Evolutionary conservation across 2,113 vertebrate genomes (phyloP), one percentile per base, ranked within the genome.

Genomic region (Myanophis thanlyinensis): DNA sequence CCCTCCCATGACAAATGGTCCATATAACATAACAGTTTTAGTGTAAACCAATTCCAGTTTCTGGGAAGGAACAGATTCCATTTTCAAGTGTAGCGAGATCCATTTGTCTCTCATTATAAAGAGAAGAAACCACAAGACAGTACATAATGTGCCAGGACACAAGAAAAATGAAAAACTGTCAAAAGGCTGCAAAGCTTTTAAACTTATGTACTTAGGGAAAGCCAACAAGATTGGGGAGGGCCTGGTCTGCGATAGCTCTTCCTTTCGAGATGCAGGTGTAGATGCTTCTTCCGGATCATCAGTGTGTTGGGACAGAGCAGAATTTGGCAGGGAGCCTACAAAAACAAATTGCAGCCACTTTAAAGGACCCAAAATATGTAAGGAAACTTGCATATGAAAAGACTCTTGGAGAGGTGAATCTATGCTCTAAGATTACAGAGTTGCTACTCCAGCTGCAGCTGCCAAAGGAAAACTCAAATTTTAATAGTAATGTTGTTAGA

Each of bases 41-140:
- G 56, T 46, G 12, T 73, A 88, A 27, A 86, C 85, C 86, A 92
- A 46, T 92, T 88, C 86, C 46, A 86, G 91, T 27, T 73, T 92
- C 87, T 92, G 56, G 48, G 91, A 67, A 92, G 48, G 86, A 52
- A 73, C 88, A 20, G 15, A 88, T 88, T 92, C 52, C 59, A 51
- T 35, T 88, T 73, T 92, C 48, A 92, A 92, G 86, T 92, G 86
- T 92, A 27, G 86, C 91, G 80, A 92, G 88, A 92, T 88, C 91
- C 85, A 92, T 88, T 92, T 92, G 59, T 92, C 86, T 92, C n/a
- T 73, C 59, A 80, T 92, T 88, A 92, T 87, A 27, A 80, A 80
- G 86, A 92, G 48, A n/a, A 52, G 86, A 92, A 92, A 88, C 86
- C 48, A 46, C 54, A 44, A 25, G 48, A 59, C 35, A 80, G 56